Percentiles rank a stretch among this genome's conserved stretches.
Evolutionary conservation across 2,888 invertebrate species (phyloP).

Genomic region (Euclidia mi): DNA sequence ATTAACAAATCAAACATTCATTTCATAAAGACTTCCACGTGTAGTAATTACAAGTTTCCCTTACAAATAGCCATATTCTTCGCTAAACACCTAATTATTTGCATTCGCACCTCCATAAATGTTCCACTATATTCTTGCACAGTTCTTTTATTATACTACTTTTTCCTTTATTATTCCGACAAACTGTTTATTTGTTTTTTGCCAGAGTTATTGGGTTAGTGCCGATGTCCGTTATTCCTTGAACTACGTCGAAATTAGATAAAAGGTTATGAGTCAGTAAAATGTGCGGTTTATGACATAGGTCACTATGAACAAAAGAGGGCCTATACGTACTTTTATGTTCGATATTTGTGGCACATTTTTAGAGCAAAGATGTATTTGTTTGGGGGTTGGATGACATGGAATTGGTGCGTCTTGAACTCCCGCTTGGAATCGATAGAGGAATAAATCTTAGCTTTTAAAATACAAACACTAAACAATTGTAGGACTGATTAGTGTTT

Average conservation of each 20-base stretch:
- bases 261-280: slow-evolving; percentile 17
- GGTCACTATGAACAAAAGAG: background rate
- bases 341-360: background rate
- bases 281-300: slow-evolving; percentile 14
- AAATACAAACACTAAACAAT: too few relatives aligned
- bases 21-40: slow-evolving; percentile 18
- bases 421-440: too few relatives aligned
- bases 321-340: background rate
- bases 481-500: too few relatives aligned
- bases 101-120: slow-evolving; percentile 18
- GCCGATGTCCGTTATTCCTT: background rate
- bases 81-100: slow-evolving; percentile 34
- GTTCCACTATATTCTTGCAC: slow-evolving; percentile 5
- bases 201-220: too few relatives aligned
- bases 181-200: too few relatives aligned
- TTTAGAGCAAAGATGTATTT: too few relatives aligned
- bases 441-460: too few relatives aligned
- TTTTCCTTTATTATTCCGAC: background rate
- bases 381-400: too few relatives aligned
- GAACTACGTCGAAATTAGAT: slow-evolving; percentile 8
- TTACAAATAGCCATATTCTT: slow-evolving; percentile 32
- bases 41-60: slow-evolving; percentile 27
- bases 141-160: too few relatives aligned
- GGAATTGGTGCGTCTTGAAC: too few relatives aligned
- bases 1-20: slow-evolving; percentile 52